These are phyloP conservation scores for Epinephelus lanceolatus DNA, from an alignment of 2,113 vertebrate species.

Conservation along the genomic window DNA sequence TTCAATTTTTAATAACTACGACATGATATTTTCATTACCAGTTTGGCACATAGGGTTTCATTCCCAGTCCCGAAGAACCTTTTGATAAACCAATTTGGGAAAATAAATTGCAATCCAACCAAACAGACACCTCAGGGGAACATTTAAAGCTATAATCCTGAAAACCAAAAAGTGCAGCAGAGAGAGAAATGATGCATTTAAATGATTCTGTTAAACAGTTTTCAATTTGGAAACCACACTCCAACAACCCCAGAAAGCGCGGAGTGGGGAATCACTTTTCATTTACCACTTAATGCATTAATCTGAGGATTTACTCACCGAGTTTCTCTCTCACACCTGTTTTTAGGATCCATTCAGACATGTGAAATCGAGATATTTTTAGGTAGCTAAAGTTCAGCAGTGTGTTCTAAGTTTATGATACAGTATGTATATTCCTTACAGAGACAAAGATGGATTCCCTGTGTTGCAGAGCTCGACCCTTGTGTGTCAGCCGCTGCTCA, in stretches of 20 bases:
- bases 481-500: slow-evolving; percentile 61
- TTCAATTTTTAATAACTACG: slow-evolving; percentile 22
- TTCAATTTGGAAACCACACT: slow-evolving; percentile 39
- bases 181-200: slow-evolving; percentile 30
- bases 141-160: slow-evolving; percentile 15
- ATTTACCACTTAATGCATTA: slow-evolving; percentile 30
- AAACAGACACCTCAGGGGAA: slow-evolving; percentile 33
- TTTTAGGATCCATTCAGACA: slow-evolving; percentile 26
- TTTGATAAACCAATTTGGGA: slow-evolving; percentile 33
- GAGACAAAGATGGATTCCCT: slow-evolving; percentile 70
- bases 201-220: slow-evolving; percentile 39
- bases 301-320: slow-evolving; percentile 21
- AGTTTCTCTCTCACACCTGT: slow-evolving; percentile 22
- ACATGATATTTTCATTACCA: slow-evolving; percentile 16
- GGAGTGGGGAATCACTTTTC: slow-evolving; percentile 27
- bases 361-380: slow-evolving; percentile 27
- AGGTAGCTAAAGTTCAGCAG: background rate
- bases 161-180: slow-evolving; percentile 19
- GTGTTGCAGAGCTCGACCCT: slow-evolving; percentile 50
- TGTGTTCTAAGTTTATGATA: slow-evolving; percentile 38
- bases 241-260: background rate
- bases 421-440: slow-evolving; percentile 40
- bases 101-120: slow-evolving; percentile 42
- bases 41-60: slow-evolving; percentile 3
- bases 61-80: slow-evolving; percentile 15